phyloP scores from a whole-genome alignment of 1,140 invertebrate genomes.

The Limonius californicus region DNA sequence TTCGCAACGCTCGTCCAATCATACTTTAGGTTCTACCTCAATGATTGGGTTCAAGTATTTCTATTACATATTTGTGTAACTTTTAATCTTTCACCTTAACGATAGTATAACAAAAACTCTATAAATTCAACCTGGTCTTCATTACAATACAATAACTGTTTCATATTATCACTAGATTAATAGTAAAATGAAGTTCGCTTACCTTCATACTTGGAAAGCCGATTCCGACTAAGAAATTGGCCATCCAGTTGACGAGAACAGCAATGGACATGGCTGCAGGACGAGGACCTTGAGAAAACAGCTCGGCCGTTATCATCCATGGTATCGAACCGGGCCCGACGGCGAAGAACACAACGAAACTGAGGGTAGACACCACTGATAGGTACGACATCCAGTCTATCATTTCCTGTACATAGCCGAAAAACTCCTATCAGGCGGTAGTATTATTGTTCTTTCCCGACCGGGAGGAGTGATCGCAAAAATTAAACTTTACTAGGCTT shows the following conservation, averaged over 20 bases:
- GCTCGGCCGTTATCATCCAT: constrained; percentile 98
- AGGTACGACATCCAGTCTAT: constrained; percentile 96
- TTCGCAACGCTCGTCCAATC: too few species aligned
- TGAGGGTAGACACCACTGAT: constrained; percentile 88
- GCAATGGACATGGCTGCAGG: constrained; percentile 98
- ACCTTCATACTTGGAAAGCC: constrained; percentile 92
- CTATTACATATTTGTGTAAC: too few species aligned
- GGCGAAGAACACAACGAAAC: constrained; percentile 96
- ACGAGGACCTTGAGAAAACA: constrained; percentile 95
- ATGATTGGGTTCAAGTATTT: too few species aligned
- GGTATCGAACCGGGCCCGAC: constrained; percentile 96
- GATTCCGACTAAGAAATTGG: constrained; percentile 96
- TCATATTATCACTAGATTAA: too few species aligned
- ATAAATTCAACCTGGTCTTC: too few species aligned
- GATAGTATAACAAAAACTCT: too few species aligned
- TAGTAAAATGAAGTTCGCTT: constrained; percentile 28
- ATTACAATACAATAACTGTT: too few species aligned
- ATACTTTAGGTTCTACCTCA: too few species aligned
- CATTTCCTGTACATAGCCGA: constrained; percentile 95
- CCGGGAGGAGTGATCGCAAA: constrained; percentile 49
- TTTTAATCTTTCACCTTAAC: too few species aligned
- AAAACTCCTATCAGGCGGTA: constrained; percentile 83
- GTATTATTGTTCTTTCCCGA: constrained; percentile 57
- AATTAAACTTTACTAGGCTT: neutral
- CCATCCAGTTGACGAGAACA: constrained; percentile 97